Conservation (phyloP, 2,888 invertebrate genomes). For the Prenolepis imparis region DNA sequence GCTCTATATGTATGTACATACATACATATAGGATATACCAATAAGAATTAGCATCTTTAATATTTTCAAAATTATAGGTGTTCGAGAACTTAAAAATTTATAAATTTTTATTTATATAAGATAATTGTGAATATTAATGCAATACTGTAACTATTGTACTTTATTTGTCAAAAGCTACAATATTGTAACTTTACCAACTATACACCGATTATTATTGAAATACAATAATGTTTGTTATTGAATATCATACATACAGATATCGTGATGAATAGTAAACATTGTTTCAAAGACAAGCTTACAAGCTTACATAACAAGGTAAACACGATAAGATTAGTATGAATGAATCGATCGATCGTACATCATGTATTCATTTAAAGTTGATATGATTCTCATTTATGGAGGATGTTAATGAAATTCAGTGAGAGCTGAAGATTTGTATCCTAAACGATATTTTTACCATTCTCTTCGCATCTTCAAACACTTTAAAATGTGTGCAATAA, state of each 20-base stretch:
- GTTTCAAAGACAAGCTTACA: neutral
- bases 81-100: neutral
- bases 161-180: neutral
- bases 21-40: neutral
- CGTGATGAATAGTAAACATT: slow-evolving; percentile 1
- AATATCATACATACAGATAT: neutral
- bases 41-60: neutral
- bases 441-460: slow-evolving; percentile 4
- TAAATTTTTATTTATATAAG: neutral
- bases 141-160: neutral
- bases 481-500: slow-evolving; percentile 12
- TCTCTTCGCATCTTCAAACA: slow-evolving; percentile 18
- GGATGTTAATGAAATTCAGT: slow-evolving; percentile 17
- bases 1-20: no score
- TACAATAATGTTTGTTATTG: neutral
- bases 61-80: neutral
- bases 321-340: neutral
- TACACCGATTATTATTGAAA: neutral
- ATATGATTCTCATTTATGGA: neutral
- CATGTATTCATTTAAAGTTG: no score
- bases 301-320: slow-evolving; percentile 5
- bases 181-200: neutral
- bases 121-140: neutral
- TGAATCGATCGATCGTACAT: no score
- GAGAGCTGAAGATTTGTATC: slow-evolving; percentile 7